Evolutionary conservation across 2,797 vertebrate species (phyloP).

Genomic region (Hippocampus kuda): DNA sequence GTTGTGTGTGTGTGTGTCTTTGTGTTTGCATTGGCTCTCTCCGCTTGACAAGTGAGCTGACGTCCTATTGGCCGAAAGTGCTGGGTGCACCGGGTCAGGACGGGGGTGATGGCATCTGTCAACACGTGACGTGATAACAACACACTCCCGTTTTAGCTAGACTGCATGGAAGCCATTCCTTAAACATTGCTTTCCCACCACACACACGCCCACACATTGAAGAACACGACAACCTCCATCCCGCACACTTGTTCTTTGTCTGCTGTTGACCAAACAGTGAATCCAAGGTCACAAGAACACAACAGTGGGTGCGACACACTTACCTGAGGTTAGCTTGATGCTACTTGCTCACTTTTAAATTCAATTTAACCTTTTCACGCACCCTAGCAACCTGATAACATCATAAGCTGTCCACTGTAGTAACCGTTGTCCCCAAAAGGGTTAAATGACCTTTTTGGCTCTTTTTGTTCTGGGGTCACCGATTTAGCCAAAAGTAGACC

Average conservation of each 20-base stretch:
- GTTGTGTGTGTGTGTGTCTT: neutral
- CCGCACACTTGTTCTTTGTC: neutral
- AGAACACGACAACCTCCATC: neutral
- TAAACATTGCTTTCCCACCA: neutral
- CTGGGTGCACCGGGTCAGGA: neutral
- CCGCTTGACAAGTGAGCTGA: neutral
- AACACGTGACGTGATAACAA: neutral
- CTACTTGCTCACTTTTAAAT: neutral
- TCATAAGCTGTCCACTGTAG: too few species aligned
- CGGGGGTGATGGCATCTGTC: neutral
- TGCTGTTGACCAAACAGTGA: slow-evolving; percentile 1
- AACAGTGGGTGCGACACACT: neutral
- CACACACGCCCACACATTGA: neutral
- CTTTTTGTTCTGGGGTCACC: neutral
- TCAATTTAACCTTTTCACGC: neutral
- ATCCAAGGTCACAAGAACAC: neutral
- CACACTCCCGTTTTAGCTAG: neutral
- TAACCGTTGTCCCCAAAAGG: too few species aligned
- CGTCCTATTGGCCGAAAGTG: neutral
- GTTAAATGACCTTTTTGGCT: neutral
- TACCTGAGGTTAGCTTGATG: neutral
- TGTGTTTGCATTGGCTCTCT: slow-evolving; percentile 6
- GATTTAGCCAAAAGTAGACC: too few species aligned
- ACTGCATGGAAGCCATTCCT: neutral
- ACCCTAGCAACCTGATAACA: too few species aligned